These are phyloP conservation scores for Anabas testudineus DNA, from an alignment of 2,797 vertebrate species.

Conservation along the genomic window DNA sequence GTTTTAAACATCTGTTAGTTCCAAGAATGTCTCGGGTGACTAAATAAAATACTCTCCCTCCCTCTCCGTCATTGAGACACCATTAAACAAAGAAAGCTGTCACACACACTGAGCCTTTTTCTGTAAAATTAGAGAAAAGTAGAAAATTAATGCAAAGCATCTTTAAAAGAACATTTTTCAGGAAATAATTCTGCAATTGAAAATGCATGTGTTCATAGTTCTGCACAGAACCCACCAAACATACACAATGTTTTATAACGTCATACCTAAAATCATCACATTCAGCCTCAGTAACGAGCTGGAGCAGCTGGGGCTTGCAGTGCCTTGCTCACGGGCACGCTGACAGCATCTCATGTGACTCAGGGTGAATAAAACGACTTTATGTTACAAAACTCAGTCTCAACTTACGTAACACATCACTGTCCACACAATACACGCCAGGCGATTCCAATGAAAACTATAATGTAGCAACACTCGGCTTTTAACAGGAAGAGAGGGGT, in stretches of 20 bases:
- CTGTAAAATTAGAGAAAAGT: neutral
- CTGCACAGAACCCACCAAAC: neutral
- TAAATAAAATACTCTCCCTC: neutral
- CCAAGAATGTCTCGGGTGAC: neutral
- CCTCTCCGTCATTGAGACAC: neutral
- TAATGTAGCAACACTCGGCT: neutral
- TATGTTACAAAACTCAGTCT: conserved; percentile 14
- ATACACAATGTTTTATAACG: neutral
- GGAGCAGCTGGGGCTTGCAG: neutral
- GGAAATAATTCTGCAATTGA: no score
- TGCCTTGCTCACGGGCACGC: neutral
- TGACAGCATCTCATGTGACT: neutral
- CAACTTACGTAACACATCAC: conserved; percentile 2
- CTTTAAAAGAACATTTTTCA: no score
- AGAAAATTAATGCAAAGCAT: no score
- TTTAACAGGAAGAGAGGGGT: neutral
- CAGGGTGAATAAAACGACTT: neutral
- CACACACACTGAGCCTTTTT: neutral
- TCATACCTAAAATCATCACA: neutral
- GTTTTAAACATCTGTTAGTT: conserved; percentile 6
- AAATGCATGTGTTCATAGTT: no score
- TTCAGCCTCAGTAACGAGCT: neutral
- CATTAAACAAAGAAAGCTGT: neutral
- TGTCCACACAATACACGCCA: neutral
- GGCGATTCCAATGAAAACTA: neutral